Percentiles rank a stretch among this genome's conserved stretches.
phyloP scores from a whole-genome alignment of 2,113 vertebrate genomes.

The Entelurus aequoreus region DNA sequence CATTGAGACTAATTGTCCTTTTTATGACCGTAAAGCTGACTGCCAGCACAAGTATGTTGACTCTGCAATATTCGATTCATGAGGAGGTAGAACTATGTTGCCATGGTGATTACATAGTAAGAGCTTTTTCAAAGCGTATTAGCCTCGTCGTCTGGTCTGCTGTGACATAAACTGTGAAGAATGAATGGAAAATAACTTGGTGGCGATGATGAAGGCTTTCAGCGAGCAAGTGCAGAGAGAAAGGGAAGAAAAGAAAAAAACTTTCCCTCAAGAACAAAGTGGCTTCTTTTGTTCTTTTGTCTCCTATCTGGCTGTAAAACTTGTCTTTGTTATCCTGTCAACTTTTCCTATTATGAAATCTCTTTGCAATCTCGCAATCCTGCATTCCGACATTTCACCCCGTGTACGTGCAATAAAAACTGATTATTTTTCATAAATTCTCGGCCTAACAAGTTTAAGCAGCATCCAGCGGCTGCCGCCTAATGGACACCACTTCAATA shows the following conservation, averaged over 20 bases:
- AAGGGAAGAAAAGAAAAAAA: constrained; percentile 26
- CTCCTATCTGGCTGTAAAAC: constrained; percentile 65
- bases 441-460: constrained; percentile 52
- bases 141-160: too few species aligned
- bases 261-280: constrained; percentile 31
- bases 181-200: constrained; percentile 14
- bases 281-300: constrained; percentile 49
- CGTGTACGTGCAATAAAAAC: constrained; percentile 56
- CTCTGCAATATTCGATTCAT: too few species aligned
- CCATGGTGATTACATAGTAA: too few species aligned
- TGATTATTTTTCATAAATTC: constrained; percentile 65
- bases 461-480: constrained; percentile 53
- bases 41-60: too few species aligned
- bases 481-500: constrained; percentile 58
- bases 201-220: not conserved
- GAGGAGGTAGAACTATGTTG: too few species aligned
- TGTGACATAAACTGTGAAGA: constrained; percentile 15
- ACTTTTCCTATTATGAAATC: constrained; percentile 63
- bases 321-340: constrained; percentile 68
- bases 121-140: too few species aligned
- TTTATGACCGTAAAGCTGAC: too few species aligned
- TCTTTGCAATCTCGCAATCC: constrained; percentile 62
- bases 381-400: constrained; percentile 33
- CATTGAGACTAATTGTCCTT: too few species aligned
- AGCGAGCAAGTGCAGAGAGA: constrained; percentile 32